Evolutionary conservation across 1,140 invertebrate genomes (phyloP).

Genomic region (Drosophila takahashii): DNA sequence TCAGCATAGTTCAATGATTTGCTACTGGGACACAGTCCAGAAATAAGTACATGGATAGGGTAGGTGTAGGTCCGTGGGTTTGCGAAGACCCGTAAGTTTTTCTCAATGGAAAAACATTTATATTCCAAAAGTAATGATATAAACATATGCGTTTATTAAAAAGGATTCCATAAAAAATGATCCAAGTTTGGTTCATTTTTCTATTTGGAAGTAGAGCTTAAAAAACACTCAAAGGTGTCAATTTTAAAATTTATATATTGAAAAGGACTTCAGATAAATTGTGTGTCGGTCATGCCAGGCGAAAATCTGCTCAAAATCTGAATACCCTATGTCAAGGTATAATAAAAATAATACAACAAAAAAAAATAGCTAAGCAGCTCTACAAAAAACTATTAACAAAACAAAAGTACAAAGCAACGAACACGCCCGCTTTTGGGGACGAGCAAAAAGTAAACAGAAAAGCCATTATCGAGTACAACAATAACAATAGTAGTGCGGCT

Average conservation of each 20-base stretch:
- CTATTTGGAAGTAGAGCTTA: too few species aligned
- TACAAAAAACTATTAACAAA: slow-evolving; percentile 21
- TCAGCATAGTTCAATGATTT: slow-evolving; percentile 63
- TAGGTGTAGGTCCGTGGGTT: neutral
- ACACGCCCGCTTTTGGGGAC: slow-evolving; percentile 65
- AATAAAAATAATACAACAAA: slow-evolving; percentile 19
- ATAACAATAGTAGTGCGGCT: slow-evolving; percentile 25
- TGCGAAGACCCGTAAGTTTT: neutral
- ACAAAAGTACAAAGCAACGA: slow-evolving; percentile 45
- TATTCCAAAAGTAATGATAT: too few species aligned
- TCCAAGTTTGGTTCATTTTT: too few species aligned
- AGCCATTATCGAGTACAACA: slow-evolving; percentile 59
- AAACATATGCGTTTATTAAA: too few species aligned
- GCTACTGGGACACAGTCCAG: slow-evolving; percentile 60
- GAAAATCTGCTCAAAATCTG: slow-evolving; percentile 2
- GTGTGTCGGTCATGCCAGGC: neutral
- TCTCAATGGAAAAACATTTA: too few species aligned
- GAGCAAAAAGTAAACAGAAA: slow-evolving; percentile 71
- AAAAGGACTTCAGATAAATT: too few species aligned
- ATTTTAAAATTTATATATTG: too few species aligned
- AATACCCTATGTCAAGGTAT: slow-evolving; percentile 10
- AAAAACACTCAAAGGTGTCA: too few species aligned
- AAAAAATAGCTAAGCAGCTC: slow-evolving; percentile 30
- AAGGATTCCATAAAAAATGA: too few species aligned
- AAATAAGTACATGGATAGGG: slow-evolving; percentile 30